Percentiles rank a stretch among this genome's conserved stretches.
Conservation (phyloP, 1,140 invertebrate species). For the Cyclargus thomasi region DNA sequence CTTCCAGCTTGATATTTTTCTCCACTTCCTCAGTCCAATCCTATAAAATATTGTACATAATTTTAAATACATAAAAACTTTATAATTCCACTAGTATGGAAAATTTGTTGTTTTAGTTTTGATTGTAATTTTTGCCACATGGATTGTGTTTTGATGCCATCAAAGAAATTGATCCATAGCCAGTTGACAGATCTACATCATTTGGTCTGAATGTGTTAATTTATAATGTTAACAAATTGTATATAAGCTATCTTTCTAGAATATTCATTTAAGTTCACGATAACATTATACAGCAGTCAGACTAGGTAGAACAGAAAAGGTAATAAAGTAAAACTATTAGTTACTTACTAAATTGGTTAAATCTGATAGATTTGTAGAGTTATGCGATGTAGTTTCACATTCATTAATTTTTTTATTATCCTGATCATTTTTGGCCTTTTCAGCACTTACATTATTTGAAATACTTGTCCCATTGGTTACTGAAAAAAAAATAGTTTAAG, state of each 20-base stretch:
- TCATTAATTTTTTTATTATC: constrained; percentile 46
- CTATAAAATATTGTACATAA: constrained; percentile 30
- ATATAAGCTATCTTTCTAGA: too few relatives aligned
- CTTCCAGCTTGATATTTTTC: constrained; percentile 65
- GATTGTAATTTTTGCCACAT: too few relatives aligned
- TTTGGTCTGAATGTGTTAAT: too few relatives aligned
- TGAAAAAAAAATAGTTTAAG: constrained; percentile 32
- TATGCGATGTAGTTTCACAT: constrained; percentile 47
- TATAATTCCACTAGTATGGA: too few relatives aligned
- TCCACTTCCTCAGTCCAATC: constrained; percentile 71
- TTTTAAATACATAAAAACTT: too few relatives aligned
- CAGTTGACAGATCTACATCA: too few relatives aligned
- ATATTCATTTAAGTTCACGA: not conserved
- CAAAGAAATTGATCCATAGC: too few relatives aligned
- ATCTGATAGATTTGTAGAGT: constrained; percentile 52
- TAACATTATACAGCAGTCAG: not conserved
- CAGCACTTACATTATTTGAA: constrained; percentile 33
- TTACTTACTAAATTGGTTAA: constrained; percentile 62
- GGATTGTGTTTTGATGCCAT: too few relatives aligned
- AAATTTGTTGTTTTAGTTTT: too few relatives aligned
- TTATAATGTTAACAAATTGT: too few relatives aligned
- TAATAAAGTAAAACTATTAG: constrained; percentile 2
- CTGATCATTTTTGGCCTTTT: constrained; percentile 35
- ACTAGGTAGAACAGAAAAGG: not conserved
- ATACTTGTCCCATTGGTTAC: constrained; percentile 50